A percentile compares a stretch with the other conserved stretches of the same genome.
These are phyloP conservation scores for Apis florea DNA, from an alignment of 1,140 invertebrate genomes.

Conservation along the genomic window DNA sequence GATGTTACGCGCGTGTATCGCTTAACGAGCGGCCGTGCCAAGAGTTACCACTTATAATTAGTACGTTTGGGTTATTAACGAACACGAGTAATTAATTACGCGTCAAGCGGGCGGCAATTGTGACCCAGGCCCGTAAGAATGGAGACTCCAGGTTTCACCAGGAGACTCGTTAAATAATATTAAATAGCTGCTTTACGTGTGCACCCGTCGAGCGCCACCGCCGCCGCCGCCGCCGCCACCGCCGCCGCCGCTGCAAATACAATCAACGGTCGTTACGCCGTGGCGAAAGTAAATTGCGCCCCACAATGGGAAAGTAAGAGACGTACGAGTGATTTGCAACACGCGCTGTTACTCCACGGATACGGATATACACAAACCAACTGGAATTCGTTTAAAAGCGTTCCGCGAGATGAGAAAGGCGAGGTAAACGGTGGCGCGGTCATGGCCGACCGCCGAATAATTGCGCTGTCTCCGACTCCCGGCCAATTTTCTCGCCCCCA, in stretches of 20 bases:
- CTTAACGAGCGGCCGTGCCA: slow-evolving; percentile 36
- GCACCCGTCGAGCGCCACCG: not conserved
- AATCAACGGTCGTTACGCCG: slow-evolving; percentile 43
- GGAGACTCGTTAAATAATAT: slow-evolving; percentile 52
- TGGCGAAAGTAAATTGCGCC: slow-evolving; percentile 41
- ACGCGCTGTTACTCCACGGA: not conserved
- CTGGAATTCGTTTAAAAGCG: slow-evolving; percentile 33
- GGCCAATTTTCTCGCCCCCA: slow-evolving; percentile 4
- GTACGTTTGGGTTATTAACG: slow-evolving; percentile 55
- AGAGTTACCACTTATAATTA: slow-evolving; percentile 56
- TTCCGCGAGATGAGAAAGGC: not conserved
- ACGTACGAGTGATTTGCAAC: slow-evolving; percentile 30
- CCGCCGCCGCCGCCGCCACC: not conserved
- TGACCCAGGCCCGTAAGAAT: slow-evolving; percentile 26
- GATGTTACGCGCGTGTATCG: slow-evolving; percentile 39
- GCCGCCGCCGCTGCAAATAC: slow-evolving; percentile 11
- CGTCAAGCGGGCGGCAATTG: slow-evolving; percentile 46
- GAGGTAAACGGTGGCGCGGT: slow-evolving; percentile 9
- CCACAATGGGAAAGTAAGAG: slow-evolving; percentile 33
- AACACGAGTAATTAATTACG: slow-evolving; percentile 56
- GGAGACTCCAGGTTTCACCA: slow-evolving; percentile 31
- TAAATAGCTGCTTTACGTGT: slow-evolving; percentile 42
- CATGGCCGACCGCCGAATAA: slow-evolving; percentile 35
- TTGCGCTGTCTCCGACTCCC: slow-evolving; percentile 10
- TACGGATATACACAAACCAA: not conserved